Conservation (phyloP, 1,140 invertebrate species). For the Maconellicoccus hirsutus region DNA sequence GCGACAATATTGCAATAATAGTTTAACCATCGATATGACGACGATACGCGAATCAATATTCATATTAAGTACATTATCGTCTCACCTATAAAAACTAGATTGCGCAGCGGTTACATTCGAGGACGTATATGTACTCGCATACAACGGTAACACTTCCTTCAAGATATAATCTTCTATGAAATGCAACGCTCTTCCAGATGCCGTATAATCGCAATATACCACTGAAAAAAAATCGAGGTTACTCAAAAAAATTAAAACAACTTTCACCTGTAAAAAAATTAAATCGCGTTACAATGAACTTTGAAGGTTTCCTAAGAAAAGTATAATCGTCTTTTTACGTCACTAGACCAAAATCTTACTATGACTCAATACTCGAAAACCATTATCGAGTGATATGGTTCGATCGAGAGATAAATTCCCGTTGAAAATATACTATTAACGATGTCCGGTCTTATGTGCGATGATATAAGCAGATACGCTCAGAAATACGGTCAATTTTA, state of each 20-base stretch:
- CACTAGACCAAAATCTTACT: too few species aligned
- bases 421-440: too few species aligned
- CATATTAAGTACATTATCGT: not conserved
- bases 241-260: not conserved
- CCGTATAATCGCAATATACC: slow-evolving; percentile 73
- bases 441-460: too few species aligned
- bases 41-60: not conserved
- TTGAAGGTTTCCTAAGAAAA: not conserved
- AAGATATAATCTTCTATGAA: slow-evolving; percentile 81
- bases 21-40: too few species aligned
- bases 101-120: slow-evolving; percentile 75
- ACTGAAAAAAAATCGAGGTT: slow-evolving; percentile 45
- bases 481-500: too few species aligned
- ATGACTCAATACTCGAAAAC: too few species aligned
- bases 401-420: too few species aligned
- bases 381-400: too few species aligned
- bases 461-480: too few species aligned
- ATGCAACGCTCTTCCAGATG: slow-evolving; percentile 64
- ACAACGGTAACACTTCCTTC: slow-evolving; percentile 67
- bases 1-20: too few species aligned
- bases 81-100: slow-evolving; percentile 70
- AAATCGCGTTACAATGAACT: not conserved
- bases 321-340: not conserved
- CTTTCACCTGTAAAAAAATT: not conserved
- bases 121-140: slow-evolving; percentile 76